A percentile compares a stretch with the other conserved stretches of the same genome.
These are phyloP conservation scores for Sebastes baramenuke DNA, from an alignment of 2,797 vertebrate genomes.

Conservation along the genomic window DNA sequence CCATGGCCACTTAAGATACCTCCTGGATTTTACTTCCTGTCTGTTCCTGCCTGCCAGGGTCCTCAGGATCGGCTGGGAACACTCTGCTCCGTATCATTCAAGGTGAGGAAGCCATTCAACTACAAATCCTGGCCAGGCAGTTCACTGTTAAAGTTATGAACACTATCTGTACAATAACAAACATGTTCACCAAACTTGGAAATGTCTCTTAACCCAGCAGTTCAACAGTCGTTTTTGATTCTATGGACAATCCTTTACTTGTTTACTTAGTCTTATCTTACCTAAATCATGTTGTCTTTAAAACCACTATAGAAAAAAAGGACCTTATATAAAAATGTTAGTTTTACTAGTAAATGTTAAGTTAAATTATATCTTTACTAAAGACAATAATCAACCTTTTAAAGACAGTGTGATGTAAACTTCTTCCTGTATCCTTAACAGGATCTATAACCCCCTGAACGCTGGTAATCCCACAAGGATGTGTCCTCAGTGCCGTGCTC, in stretches of 20 bases:
- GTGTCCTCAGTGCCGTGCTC: not conserved
- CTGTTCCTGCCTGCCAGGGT: constrained; percentile 7
- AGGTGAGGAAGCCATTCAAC: not conserved
- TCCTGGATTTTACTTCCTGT: constrained; percentile 8
- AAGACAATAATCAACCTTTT: not conserved
- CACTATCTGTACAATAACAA: not conserved
- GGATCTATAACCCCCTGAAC: not conserved
- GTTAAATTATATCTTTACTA: not conserved
- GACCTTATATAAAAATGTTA: not conserved
- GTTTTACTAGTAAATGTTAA: not conserved
- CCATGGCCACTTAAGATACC: constrained; percentile 3
- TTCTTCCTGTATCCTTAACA: accelerated
- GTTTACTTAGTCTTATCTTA: not conserved
- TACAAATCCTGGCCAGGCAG: not conserved
- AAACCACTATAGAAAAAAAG: not conserved
- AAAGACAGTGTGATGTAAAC: not conserved
- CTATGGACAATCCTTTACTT: too few relatives aligned
- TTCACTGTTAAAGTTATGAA: not conserved
- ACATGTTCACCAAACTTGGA: not conserved
- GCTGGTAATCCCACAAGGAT: too few relatives aligned
- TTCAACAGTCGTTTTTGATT: not conserved
- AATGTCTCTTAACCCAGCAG: not conserved
- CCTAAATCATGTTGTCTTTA: not conserved
- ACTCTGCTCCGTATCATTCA: not conserved
- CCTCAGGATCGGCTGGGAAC: not conserved